A percentile compares a stretch with the other conserved stretches of the same genome.
Conservation (phyloP, 2,888 invertebrate genomes). For the Chrysotoxum bicinctum region DNA sequence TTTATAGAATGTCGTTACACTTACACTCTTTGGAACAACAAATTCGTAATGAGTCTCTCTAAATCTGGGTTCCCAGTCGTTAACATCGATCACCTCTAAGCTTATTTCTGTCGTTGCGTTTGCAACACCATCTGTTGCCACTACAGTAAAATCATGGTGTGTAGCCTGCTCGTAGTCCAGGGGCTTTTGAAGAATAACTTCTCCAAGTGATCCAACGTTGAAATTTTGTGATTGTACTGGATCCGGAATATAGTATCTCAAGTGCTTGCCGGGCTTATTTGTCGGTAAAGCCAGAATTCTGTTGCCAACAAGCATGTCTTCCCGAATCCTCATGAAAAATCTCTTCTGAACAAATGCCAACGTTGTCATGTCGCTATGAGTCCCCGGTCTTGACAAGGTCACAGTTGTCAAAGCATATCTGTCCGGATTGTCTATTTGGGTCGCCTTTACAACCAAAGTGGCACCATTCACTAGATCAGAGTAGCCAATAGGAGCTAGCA, state of each 20-base stretch:
- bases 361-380: constrained; percentile 83
- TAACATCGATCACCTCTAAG: constrained; percentile 91
- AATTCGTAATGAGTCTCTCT: constrained; percentile 94
- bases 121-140: constrained; percentile 88
- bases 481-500: constrained; percentile 79
- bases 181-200: constrained; percentile 88
- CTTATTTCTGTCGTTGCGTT: constrained; percentile 93
- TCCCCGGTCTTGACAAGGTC: constrained; percentile 84
- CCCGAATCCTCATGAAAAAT: constrained; percentile 88
- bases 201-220: constrained; percentile 90
- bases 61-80: constrained; percentile 97
- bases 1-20: constrained; percentile 52
- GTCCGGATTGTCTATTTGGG: constrained; percentile 92
- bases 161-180: constrained; percentile 90
- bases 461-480: constrained; percentile 86
- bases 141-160: constrained; percentile 89
- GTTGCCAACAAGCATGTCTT: constrained; percentile 89
- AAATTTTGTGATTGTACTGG: constrained; percentile 89
- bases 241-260: constrained; percentile 90
- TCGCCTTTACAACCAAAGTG: constrained; percentile 91
- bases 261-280: constrained; percentile 85
- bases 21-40: constrained; percentile 80
- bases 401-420: constrained; percentile 93
- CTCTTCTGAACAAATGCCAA: constrained; percentile 86
- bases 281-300: constrained; percentile 88